Evolutionary conservation across 23 tunicate genomes (phyloP).

Genomic region (Diplosoma virens): DNA sequence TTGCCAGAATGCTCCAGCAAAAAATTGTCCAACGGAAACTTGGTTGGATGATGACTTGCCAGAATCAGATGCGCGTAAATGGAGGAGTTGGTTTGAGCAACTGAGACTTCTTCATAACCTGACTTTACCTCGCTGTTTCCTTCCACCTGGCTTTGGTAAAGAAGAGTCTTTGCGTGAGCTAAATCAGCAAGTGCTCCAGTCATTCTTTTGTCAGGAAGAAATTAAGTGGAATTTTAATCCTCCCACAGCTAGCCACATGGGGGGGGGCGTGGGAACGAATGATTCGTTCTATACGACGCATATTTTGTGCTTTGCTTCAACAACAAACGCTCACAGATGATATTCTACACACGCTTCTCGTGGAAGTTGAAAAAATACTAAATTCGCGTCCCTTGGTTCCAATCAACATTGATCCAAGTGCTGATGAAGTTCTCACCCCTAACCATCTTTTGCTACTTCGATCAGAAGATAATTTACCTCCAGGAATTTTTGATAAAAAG

Average conservation of each 20-base stretch:
- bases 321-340: conserved; percentile 3
- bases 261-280: conserved; percentile 27
- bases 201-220: neutral
- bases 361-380: neutral
- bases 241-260: conserved; percentile 23
- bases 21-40: too few relatives aligned
- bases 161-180: neutral
- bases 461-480: neutral
- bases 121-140: neutral
- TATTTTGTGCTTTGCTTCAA: neutral
- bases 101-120: neutral
- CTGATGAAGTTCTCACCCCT: conserved; percentile 5
- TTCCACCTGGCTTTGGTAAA: neutral
- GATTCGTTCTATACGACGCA: conserved; percentile 20
- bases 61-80: neutral
- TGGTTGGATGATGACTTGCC: neutral
- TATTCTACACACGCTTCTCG: neutral
- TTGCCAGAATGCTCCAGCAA: too few relatives aligned
- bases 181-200: conserved; percentile 16
- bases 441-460: conserved; percentile 12
- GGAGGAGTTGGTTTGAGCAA: neutral
- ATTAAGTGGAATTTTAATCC: conserved; percentile 6
- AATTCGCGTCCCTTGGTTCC: conserved; percentile 1
- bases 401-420: neutral
- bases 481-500: neutral